These are phyloP conservation scores for Alosa alosa DNA, from an alignment of 2,113 vertebrate species.

Conservation along the genomic window DNA sequence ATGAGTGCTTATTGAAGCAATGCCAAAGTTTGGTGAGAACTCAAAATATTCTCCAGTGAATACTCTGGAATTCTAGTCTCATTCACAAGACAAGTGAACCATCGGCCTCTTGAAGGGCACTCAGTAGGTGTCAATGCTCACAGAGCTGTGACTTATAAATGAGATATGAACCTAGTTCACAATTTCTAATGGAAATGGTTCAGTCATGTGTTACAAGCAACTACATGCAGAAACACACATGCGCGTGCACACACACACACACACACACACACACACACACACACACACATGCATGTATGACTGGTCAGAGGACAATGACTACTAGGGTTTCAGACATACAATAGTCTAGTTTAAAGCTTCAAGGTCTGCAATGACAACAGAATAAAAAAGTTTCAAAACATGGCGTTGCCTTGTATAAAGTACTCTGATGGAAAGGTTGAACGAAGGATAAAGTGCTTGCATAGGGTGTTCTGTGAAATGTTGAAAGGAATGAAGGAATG, in stretches of 20 bases:
- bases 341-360: neutral
- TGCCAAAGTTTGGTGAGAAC: constrained; percentile 46
- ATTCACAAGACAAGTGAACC: constrained; percentile 67
- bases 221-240: constrained; percentile 13
- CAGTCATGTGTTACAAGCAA: constrained; percentile 48
- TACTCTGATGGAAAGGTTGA: neutral
- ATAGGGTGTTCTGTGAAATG: too few species aligned
- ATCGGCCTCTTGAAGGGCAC: constrained; percentile 58
- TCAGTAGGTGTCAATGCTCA: constrained; percentile 47
- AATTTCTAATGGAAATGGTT: constrained; percentile 62
- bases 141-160: constrained; percentile 50
- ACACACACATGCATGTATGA: neutral
- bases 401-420: neutral
- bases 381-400: neutral
- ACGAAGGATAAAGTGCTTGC: neutral
- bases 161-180: constrained; percentile 50
- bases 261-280: neutral
- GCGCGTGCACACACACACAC: constrained; percentile 17
- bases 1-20: constrained; percentile 62
- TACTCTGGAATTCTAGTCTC: constrained; percentile 65
- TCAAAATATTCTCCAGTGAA: constrained; percentile 58
- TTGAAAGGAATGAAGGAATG: too few species aligned
- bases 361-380: neutral
- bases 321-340: neutral
- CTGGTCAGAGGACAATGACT: neutral